Evolutionary conservation across 2,888 invertebrate species (phyloP), one percentile per base, ranked within the genome.

Genomic region (Caenorhabditis imperialis): DNA sequence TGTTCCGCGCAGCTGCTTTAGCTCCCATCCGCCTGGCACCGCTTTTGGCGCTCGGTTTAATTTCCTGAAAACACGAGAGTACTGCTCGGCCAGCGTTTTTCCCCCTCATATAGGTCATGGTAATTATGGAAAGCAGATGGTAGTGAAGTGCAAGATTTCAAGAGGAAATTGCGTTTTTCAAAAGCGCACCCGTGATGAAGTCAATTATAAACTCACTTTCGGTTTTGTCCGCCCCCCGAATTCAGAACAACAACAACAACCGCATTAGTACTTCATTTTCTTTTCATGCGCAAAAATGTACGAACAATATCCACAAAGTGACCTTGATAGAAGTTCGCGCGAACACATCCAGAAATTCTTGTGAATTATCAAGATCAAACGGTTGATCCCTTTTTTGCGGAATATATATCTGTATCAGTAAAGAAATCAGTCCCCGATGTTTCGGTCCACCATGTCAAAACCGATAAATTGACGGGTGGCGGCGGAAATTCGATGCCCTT

Each of bases 1-100:
- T 67, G 67, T 65, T 48, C 37, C 18, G n/a, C 35, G 57, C 67
- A 67, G 67, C 67, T 57, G 67, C 67, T 67, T 55, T n/a, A n/a
- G n/a, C n/a, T n/a, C n/a, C 51, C 35, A 42, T 44, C 44, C 50
- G 35, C 67, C 67, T 67, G 67, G 67, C 67, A 67, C 67, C 42
- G 55, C 38, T 33, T 18, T 22, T 65, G 55, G 48, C 65, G 35
- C 65, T 65, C 42, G 63, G 40, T 65, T 65, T 42, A 55, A 65
- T 65, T 55, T 57, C 65, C 48, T 30, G 40, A 48, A 65, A 65
- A 65, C 65, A 57, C 62, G 53, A 37, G 44, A 12, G 44, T 22
- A 25, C 48, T 50, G 42, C 16, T 55, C 40, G 54, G 55, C 48
- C 40, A 65, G 44, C 40, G 48, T 14, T 25, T 33, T 50, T 65